phyloP scores from a whole-genome alignment of 2,797 vertebrate species.

The Helostoma temminkii region DNA sequence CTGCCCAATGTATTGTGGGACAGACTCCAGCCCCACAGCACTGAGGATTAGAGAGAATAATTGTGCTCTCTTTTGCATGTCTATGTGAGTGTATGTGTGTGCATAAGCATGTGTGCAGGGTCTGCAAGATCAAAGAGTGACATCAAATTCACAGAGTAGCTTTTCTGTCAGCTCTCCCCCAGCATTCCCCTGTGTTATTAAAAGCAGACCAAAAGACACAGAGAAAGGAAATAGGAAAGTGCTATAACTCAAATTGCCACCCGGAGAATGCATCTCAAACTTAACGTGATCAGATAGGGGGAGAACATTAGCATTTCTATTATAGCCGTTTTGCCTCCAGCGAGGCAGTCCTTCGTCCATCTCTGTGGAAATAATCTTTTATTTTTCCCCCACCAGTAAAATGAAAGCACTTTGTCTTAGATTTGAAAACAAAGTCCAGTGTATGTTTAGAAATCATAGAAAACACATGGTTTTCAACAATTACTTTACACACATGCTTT shows the following conservation, averaged over 20 bases:
- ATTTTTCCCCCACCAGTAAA: constrained; percentile 29
- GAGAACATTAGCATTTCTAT: constrained; percentile 78
- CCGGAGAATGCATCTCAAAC: constrained; percentile 63
- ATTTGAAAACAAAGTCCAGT: constrained; percentile 18
- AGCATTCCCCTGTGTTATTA: constrained; percentile 64
- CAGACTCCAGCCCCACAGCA: constrained; percentile 39
- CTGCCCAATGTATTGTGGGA: constrained; percentile 45
- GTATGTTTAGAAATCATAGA: constrained; percentile 53
- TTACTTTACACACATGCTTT: constrained; percentile 21
- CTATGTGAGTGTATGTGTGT: not conserved
- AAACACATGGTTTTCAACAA: constrained; percentile 43
- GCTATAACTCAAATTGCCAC: constrained; percentile 70
- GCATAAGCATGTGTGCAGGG: constrained; percentile 1
- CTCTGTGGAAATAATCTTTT: constrained; percentile 49
- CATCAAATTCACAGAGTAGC: constrained; percentile 60
- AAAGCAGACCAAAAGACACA: constrained; percentile 56
- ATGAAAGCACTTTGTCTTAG: constrained; percentile 49
- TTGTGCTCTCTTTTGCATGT: constrained; percentile 16
- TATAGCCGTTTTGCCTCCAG: constrained; percentile 67
- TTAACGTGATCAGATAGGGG: constrained; percentile 68
- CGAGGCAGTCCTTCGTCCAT: constrained; percentile 37
- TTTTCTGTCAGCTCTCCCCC: constrained; percentile 59
- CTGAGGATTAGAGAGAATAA: constrained; percentile 45
- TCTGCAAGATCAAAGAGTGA: constrained; percentile 56
- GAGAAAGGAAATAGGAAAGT: constrained; percentile 62